A percentile compares a stretch with the other conserved stretches of the same genome.
Conservation (phyloP, 2,888 invertebrate species). For the Aphodius granarius region DNA sequence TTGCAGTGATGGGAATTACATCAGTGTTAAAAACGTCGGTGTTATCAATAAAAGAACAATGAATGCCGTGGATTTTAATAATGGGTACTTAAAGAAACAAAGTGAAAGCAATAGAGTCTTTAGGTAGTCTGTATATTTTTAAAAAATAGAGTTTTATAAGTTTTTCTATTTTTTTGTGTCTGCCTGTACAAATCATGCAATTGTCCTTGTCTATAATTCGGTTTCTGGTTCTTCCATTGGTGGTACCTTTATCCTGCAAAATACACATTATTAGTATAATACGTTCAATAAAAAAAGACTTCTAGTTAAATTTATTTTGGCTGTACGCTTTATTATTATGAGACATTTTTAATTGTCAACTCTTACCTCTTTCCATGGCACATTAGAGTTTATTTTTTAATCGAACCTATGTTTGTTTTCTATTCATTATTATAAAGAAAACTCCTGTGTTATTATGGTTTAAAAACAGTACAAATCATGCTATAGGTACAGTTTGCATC, state of each 20-base stretch:
- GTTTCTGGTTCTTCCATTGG: conserved; percentile 1
- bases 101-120: conserved; percentile 49
- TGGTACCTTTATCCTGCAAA: conserved; percentile 3
- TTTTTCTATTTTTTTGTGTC: not conserved
- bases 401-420: too few relatives aligned
- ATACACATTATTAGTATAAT: not conserved
- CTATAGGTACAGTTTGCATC: too few relatives aligned
- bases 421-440: too few relatives aligned
- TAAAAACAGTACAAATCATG: too few relatives aligned
- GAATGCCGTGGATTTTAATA: conserved; percentile 79
- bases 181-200: not conserved
- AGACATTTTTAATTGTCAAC: too few relatives aligned
- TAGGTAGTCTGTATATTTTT: conserved; percentile 40
- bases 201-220: not conserved
- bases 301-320: too few relatives aligned
- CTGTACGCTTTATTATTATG: too few relatives aligned
- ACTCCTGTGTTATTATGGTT: too few relatives aligned
- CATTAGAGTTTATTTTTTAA: too few relatives aligned
- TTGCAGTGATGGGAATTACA: conserved; percentile 66
- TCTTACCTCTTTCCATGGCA: too few relatives aligned
- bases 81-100: conserved; percentile 76
- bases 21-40: conserved; percentile 67
- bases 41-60: conserved; percentile 72
- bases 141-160: not conserved
- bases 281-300: too few relatives aligned